Evolutionary conservation across 2,113 vertebrate genomes (phyloP), one percentile per base, ranked within the genome.

Genomic region (Scomber scombrus): DNA sequence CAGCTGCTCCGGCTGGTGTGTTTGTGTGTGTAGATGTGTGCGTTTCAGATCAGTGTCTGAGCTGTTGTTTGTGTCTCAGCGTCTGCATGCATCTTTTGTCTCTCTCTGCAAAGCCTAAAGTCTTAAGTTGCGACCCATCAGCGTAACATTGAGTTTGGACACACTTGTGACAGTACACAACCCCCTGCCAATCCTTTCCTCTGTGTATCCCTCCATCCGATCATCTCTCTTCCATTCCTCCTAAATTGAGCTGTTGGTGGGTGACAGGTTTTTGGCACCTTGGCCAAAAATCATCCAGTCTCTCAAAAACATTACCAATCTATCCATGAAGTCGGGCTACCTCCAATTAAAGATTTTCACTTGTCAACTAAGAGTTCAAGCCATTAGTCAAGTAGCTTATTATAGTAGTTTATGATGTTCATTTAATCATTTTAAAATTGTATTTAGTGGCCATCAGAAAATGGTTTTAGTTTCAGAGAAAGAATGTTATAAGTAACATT

Each of bases 1-100:
- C 92, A 93, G 93, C 92, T 94, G 93, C 91, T 84, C 70, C 26
- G 62, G 77, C 89, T 76, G 78, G 72, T 74, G 64, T n/a, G 40
- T 43, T 26, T 51, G 64, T 54, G 12, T 55, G 81, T 34, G 74
- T 68, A 64, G 75, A 65, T 84, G 87, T 91, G 86, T 84, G 84
- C 47, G 4, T 85, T 81, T 85, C 74, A 75, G 82, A 90, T 91
- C 84, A 81, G 64, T 12, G 84, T 91, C 88, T 90, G 63, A 85
- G 78, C 71, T 56, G 64, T 75, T 90, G 85, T 91, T 85, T 90
- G 85, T 19, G 34, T 78, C 81, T 47, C 16, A 26, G 56, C 23
- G 45, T 84, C 75, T 85, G 43, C 12, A 50, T 63, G 69, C 64
- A 58, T 90, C 70, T 85, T 91, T 91, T 88, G 85, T 89, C 82